Evolutionary conservation across 2,113 vertebrate species (phyloP).

Genomic region (Tetrao urogallus): DNA sequence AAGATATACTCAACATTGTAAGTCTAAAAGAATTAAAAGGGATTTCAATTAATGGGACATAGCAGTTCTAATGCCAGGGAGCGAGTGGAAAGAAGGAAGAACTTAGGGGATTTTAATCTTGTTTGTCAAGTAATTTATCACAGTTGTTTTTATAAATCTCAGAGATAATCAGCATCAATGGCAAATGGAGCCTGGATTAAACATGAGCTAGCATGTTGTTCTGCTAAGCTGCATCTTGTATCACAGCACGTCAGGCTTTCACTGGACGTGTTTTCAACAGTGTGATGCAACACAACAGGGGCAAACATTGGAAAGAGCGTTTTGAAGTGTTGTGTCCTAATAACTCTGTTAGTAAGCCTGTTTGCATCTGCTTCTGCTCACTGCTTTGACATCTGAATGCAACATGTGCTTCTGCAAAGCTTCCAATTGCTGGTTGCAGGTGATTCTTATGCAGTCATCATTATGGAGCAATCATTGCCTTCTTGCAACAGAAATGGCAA

Average conservation of each 20-base stretch:
- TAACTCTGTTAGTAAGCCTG: fast-evolving
- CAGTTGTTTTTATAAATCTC: constrained; percentile 63
- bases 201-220: background rate
- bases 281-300: fast-evolving
- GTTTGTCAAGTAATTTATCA: constrained; percentile 71
- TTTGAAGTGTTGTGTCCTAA: fast-evolving
- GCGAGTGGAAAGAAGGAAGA: constrained; percentile 20
- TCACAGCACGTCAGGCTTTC: background rate
- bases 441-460: fast-evolving
- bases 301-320: fast-evolving
- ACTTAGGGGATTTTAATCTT: constrained; percentile 55
- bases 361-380: fast-evolving
- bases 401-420: fast-evolving
- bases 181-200: constrained; percentile 45
- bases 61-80: constrained; percentile 15
- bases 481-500: fast-evolving
- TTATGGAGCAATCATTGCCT: background rate
- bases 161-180: constrained; percentile 39
- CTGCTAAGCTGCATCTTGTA: background rate
- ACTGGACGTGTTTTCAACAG: fast-evolving
- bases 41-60: constrained; percentile 18
- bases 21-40: constrained; percentile 4
- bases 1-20: background rate
- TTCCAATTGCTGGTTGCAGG: background rate
- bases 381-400: background rate